A percentile compares a stretch with the other conserved stretches of the same genome.
Evolutionary conservation across 2,888 invertebrate species (phyloP).

Genomic region (Anagyrus pseudococci): DNA sequence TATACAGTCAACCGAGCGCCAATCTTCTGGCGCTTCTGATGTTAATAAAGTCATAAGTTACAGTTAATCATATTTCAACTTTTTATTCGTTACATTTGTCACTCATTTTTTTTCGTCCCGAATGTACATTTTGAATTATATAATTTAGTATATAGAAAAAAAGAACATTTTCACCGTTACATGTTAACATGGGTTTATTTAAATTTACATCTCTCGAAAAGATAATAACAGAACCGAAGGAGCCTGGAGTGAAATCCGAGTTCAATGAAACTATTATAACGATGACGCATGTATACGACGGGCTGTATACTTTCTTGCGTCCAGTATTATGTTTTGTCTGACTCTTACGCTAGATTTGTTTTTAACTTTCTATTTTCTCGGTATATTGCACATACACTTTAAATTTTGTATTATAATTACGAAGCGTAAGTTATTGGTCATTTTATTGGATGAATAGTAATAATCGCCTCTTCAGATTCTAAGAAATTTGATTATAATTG

Average conservation of each 20-base stretch:
- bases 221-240: neutral
- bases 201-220: neutral
- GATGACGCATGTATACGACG: conserved; percentile 19
- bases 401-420: no score
- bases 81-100: conserved; percentile 2
- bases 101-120: neutral
- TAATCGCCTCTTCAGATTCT: no score
- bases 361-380: no score
- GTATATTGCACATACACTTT: no score
- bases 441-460: no score
- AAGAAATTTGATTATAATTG: no score
- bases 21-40: conserved; percentile 8
- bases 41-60: conserved; percentile 33
- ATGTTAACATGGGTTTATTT: neutral
- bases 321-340: neutral
- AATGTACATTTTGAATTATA: no score
- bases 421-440: no score
- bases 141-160: neutral
- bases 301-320: conserved; percentile 23
- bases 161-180: no score
- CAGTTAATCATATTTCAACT: conserved; percentile 12
- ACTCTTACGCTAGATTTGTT: no score
- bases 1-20: conserved; percentile 30
- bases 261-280: conserved; percentile 18
- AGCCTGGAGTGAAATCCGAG: conserved; percentile 30